Evolutionary conservation across 2,888 invertebrate species (phyloP).

Genomic region (Drosophila longiperda): DNA sequence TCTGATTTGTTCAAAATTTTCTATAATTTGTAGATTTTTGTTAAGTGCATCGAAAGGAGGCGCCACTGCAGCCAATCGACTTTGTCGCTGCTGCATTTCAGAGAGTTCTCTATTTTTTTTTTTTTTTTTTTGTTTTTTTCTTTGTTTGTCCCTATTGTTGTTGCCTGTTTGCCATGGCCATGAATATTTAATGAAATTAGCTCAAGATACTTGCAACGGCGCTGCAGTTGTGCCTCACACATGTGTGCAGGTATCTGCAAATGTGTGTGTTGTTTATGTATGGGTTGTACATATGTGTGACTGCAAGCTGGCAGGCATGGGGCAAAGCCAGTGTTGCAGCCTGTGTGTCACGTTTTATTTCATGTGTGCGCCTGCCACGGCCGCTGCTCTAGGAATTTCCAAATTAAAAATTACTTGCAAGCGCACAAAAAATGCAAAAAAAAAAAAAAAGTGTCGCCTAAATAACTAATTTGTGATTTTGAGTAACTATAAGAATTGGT

Average conservation of each 20-base stretch:
- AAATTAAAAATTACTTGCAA: conserved; percentile 27
- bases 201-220: conserved; percentile 64
- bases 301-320: neutral
- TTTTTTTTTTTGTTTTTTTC: no score
- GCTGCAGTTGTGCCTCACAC: conserved; percentile 44
- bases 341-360: neutral
- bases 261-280: neutral
- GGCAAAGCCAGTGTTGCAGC: neutral
- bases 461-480: conserved; percentile 5
- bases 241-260: conserved; percentile 3
- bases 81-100: conserved; percentile 24
- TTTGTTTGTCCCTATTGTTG: conserved; percentile 17
- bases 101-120: conserved; percentile 7
- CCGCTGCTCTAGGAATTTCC: conserved; percentile 21
- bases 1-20: neutral
- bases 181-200: conserved; percentile 80
- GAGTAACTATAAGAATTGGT: neutral
- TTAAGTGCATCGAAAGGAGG: conserved; percentile 9
- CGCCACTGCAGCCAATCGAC: conserved; percentile 38
- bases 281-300: neutral
- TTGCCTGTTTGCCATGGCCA: conserved; percentile 55
- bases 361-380: conserved; percentile 4
- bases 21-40: neutral
- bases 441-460: neutral
- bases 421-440: conserved; percentile 2